phyloP scores from a whole-genome alignment of 2,888 invertebrate genomes.

The Junonia oenone region DNA sequence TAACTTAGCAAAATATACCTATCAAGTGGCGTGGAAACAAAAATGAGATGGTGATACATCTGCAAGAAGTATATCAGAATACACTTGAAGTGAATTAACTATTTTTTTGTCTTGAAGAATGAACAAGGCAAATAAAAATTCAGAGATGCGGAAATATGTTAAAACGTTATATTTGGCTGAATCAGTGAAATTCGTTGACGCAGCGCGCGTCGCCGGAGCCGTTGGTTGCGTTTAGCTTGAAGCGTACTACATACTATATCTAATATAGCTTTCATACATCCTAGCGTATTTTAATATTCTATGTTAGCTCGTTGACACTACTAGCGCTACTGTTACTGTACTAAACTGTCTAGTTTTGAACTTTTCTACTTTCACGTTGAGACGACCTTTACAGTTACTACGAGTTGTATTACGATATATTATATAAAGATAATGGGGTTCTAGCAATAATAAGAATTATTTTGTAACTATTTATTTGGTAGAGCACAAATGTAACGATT shows the following conservation, averaged over 20 bases:
- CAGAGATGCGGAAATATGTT: background rate
- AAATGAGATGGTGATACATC: background rate
- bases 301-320: background rate
- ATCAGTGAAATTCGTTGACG: no score
- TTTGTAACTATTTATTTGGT: slow-evolving; percentile 9
- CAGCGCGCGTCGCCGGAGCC: no score
- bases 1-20: background rate
- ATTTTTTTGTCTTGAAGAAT: no score
- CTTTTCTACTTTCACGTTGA: slow-evolving; percentile 11
- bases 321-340: background rate
- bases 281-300: background rate
- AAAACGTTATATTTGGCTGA: background rate
- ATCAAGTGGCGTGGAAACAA: background rate
- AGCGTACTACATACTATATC: background rate
- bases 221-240: background rate
- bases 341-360: background rate
- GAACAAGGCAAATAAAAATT: background rate
- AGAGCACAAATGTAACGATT: slow-evolving; percentile 12
- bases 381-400: slow-evolving; percentile 7
- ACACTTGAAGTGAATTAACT: background rate
- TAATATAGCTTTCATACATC: slow-evolving; percentile 11
- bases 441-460: slow-evolving; percentile 5
- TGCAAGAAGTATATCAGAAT: background rate
- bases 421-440: background rate
- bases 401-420: background rate